phyloP scores from a whole-genome alignment of 1,140 invertebrate species.

The Pissodes strobi region DNA sequence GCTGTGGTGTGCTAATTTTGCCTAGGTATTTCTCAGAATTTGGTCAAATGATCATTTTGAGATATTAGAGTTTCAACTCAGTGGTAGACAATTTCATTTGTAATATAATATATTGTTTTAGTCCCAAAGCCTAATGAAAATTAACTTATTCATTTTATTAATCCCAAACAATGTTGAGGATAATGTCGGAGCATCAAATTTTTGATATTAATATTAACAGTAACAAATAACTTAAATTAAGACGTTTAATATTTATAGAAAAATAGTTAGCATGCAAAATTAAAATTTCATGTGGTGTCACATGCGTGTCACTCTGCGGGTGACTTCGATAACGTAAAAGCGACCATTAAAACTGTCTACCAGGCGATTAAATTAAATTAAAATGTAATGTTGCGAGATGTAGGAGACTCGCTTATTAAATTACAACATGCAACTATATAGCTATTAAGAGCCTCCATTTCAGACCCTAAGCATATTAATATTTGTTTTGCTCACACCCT shows the following conservation, averaged over 20 bases:
- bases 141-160: no score
- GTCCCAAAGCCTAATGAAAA: no score
- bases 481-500: conserved; percentile 34
- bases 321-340: conserved; percentile 1
- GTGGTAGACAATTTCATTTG: no score
- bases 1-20: no score
- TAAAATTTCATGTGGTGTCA: conserved; percentile 10
- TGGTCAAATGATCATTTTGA: no score
- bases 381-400: conserved; percentile 44
- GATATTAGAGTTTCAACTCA: no score
- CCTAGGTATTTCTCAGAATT: no score
- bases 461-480: conserved; percentile 38
- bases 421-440: conserved; percentile 48
- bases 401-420: conserved; percentile 47
- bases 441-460: conserved; percentile 39
- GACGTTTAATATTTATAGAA: not conserved
- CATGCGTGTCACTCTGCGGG: conserved; percentile 27
- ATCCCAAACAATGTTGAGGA: no score
- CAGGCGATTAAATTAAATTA: conserved; percentile 45
- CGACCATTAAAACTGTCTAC: conserved; percentile 20
- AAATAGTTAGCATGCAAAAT: conserved; percentile 4
- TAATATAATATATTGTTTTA: no score
- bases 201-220: no score
- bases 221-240: no score
- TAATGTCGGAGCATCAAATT: no score